Base-by-base conservation (phyloP, 2,797 vertebrate genomes). In the Merluccius polli region DNA sequence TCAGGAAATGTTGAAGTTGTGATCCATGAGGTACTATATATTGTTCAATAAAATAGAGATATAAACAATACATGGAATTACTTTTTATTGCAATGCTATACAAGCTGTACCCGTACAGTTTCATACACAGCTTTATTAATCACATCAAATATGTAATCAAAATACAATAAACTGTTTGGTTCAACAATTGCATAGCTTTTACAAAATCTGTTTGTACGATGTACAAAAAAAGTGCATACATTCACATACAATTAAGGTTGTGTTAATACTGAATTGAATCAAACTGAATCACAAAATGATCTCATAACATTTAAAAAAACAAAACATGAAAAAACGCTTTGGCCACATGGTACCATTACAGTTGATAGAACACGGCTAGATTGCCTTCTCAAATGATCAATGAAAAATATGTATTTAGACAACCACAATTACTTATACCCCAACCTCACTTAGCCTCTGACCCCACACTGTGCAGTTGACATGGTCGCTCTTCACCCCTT, bases 371-470 rank as follows among this genome's bases (percentile, higher is more conserved):
- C 59, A 65, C 10, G n/a, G 24, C 10, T 63, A 27, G 11, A 18
- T 21, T 16, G 44, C n/a, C 59, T 4, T 4, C 52, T 59, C 8
- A 59, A 27, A 65, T 65, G 24, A 27, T 16, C n/a, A 65, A 24
- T 59, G 9, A 65, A 27, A 65, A 59, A 59, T 63, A 68, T 30
- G 21, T 31, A 38, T 78, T 70, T 73, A 81, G 74, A 71, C 65
- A 67, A 27, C 12, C 27, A 27, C 24, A 67, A 24, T 21, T 68
- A 68, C 27, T 73, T 72, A 21, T 59, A 10, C 21, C 52, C 52
- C 52, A 2, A 59, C 21, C 6, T 67, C 24, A 80, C 71, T 83
- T 84, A 82, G 84, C 83, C 85, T 75, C 1, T 84, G 84, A 85
- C 88, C 85, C 32, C 67, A 79, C 82, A 27, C 59, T 65, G 59